A percentile compares a stretch with the other conserved stretches of the same genome.
Conservation (phyloP, 2,113 vertebrate species). For the Oreamnos americanus region DNA sequence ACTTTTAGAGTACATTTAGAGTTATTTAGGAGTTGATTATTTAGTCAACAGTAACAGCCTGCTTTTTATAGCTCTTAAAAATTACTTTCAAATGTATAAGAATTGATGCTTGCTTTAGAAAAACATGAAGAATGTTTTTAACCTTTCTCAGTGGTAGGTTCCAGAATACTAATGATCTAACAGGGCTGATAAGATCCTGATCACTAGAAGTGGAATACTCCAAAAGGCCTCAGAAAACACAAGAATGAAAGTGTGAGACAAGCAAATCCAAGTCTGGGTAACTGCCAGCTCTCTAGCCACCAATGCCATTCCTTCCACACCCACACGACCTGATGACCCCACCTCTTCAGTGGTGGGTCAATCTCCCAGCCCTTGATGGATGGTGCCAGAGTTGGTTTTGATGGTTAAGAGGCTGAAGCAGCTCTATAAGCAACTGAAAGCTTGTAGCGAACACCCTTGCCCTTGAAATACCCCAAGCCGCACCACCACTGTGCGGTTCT, state of each 20-base stretch:
- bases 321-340: too few relatives aligned
- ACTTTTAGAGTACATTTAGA: not conserved
- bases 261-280: not conserved
- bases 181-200: not conserved
- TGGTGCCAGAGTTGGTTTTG: not conserved
- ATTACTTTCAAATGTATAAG: not conserved
- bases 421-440: not conserved
- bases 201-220: not conserved
- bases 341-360: not conserved
- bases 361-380: not conserved
- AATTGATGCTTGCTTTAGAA: not conserved
- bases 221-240: not conserved
- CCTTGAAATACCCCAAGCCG: not conserved
- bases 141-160: not conserved
- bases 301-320: not conserved
- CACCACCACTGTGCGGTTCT: not conserved
- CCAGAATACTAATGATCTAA: not conserved
- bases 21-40: not conserved
- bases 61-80: not conserved
- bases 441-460: not conserved
- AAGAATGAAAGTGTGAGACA: not conserved
- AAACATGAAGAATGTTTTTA: not conserved
- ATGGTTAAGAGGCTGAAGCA: not conserved
- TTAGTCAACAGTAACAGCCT: not conserved
- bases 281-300: not conserved